These are phyloP conservation scores for Parascotia fuliginaria DNA, from an alignment of 2,888 invertebrate genomes.

Conservation along the genomic window DNA sequence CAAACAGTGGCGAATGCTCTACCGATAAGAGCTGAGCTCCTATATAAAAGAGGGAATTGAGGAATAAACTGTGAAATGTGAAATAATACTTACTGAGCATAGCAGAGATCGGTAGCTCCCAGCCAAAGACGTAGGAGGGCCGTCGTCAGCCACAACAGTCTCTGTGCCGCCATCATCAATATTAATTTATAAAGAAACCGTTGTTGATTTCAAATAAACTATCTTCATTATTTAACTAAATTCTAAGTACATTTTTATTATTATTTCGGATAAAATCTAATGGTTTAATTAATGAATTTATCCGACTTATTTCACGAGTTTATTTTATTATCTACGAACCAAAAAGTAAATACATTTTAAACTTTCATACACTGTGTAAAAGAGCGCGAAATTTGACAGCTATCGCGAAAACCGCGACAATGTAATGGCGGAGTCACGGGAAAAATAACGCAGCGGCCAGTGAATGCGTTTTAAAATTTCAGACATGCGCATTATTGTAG, in stretches of 20 bases:
- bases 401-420: conserved; percentile 65
- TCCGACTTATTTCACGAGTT: not conserved
- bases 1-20: no score
- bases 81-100: conserved; percentile 76
- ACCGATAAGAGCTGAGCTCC: no score
- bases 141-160: conserved; percentile 69
- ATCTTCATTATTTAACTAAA: not conserved
- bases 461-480: conserved; percentile 50
- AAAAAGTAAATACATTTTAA: no score
- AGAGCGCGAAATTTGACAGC: conserved; percentile 58
- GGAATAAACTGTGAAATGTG: not conserved
- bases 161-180: conserved; percentile 68
- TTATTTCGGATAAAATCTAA: no score
- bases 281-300: not conserved
- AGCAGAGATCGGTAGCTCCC: conserved; percentile 78
- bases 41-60: no score
- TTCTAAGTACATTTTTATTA: no score
- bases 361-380: no score
- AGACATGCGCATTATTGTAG: conserved; percentile 63
- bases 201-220: conserved; percentile 8
- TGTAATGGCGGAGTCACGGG: conserved; percentile 62
- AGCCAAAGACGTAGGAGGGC: conserved; percentile 73
- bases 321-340: not conserved
- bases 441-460: conserved; percentile 57
- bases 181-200: conserved; percentile 9